Base-by-base conservation (phyloP, 2,797 vertebrate genomes). In the Heliangelus exortis region DNA sequence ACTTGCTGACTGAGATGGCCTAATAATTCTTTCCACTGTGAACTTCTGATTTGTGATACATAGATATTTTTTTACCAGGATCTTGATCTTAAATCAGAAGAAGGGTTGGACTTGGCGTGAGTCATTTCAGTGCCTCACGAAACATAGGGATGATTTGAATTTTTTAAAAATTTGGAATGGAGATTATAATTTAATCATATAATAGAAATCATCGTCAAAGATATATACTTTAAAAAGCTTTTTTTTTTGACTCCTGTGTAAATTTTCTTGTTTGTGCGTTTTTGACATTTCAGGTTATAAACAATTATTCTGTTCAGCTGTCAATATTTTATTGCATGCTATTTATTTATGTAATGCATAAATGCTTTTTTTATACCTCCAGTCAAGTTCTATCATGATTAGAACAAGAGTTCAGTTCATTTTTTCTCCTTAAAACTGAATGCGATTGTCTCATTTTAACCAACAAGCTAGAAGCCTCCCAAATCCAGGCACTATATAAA, bases 261-360 rank as follows among this genome's bases (percentile, higher is more conserved):
- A 79, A 71, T 82, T 84, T 84, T 12, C n/a, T 34, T 81, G 5
- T 73, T 81, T 82, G 79, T 77, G 69, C 43, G 57, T 17, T 69
- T 79, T 55, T 82, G 36, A 10, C 12, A 66, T 88, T 90, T 88
- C 59, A 84, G 48, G 48, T 43, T 80, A 63, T 31, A 75, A 87
- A 39, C 28, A 87, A 36, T 18, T 6, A n/a, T 71, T 74, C 31
- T 69, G 21, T 66, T 90, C 41, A 61, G 43, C 7, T 48, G 31
- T 86, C 86, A 93, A 29, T 62, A 48, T 90, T 91, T 92, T 59
- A 75, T 76, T 67, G 65, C 26, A 57, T 39, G 45, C 2, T 45
- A 53, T 84, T 95, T 48, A 78, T 91, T 84, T 84, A 39, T 84
- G 66, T 78, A 88, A 78, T 2, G 33, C 74, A 83, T 63, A 92